Percentiles rank a stretch among this genome's conserved stretches.
Evolutionary conservation across 1,140 invertebrate species (phyloP).

Genomic region (Papilio helenus): DNA sequence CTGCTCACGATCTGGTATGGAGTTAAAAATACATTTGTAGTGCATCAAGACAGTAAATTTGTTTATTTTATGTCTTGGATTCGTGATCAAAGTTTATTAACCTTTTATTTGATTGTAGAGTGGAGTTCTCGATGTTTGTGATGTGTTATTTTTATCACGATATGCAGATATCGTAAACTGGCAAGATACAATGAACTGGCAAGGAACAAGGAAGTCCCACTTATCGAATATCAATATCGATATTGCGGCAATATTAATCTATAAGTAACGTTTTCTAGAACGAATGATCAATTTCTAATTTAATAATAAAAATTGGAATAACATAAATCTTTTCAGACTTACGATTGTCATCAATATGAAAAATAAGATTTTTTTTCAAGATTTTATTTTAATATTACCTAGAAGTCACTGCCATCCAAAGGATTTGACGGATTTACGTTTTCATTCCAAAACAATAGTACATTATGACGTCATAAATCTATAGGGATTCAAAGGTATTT

Average conservation of each 20-base stretch:
- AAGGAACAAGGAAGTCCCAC: neutral
- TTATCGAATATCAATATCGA: neutral
- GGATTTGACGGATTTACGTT: neutral
- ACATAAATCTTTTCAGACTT: neutral
- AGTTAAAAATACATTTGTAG: conserved; percentile 46
- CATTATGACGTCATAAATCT: neutral
- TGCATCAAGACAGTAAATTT: conserved; percentile 18
- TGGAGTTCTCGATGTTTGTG: neutral
- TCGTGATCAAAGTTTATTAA: conserved; percentile 31
- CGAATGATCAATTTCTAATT: neutral
- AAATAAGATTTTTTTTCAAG: neutral
- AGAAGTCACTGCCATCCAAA: neutral
- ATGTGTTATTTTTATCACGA: neutral
- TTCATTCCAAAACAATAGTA: neutral
- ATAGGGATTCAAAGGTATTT: neutral
- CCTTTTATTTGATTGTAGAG: conserved; percentile 25
- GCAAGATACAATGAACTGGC: neutral
- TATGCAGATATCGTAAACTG: neutral
- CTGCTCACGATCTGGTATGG: no score
- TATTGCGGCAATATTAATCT: neutral
- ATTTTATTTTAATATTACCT: neutral
- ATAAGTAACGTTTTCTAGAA: neutral
- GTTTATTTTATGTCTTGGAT: conserved; percentile 29
- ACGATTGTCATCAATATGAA: neutral
- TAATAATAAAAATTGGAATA: neutral